Evolutionary conservation across 2,888 invertebrate genomes (phyloP).

Genomic region (Phytoseiulus persimilis): DNA sequence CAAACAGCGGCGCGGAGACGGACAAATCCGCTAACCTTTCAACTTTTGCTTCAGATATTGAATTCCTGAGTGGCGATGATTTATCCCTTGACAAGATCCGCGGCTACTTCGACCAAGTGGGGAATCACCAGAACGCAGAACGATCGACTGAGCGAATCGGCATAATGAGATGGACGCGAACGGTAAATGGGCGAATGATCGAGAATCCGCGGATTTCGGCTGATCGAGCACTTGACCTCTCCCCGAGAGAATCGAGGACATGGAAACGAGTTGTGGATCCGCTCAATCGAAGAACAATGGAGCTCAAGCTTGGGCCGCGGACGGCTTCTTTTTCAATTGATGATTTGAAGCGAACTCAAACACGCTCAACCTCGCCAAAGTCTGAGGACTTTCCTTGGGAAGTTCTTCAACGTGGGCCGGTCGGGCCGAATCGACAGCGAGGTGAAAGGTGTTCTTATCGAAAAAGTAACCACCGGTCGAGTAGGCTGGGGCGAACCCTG

Average conservation of each 20-base stretch:
- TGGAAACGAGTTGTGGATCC: no score
- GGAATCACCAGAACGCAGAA: background rate
- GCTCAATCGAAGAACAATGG: no score
- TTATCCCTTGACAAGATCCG: background rate
- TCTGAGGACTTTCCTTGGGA: no score
- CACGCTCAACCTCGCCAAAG: no score
- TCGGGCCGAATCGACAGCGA: background rate
- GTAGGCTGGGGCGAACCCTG: background rate
- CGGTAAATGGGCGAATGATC: background rate
- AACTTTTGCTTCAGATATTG: background rate
- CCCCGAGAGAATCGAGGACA: no score
- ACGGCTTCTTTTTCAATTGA: no score
- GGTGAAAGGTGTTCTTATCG: background rate
- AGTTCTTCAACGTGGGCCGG: no score
- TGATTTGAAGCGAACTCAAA: no score
- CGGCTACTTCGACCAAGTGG: background rate
- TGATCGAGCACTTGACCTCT: no score
- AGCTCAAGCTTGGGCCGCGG: no score
- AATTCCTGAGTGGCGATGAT: background rate
- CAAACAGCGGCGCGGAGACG: background rate
- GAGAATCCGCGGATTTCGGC: no score
- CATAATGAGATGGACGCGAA: background rate
- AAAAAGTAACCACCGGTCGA: background rate
- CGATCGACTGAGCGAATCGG: background rate
- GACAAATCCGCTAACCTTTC: background rate